Percentiles rank a stretch among this genome's conserved stretches.
phyloP scores from a whole-genome alignment of 1,140 invertebrate genomes.

The Leptinotarsa undecemlineata region DNA sequence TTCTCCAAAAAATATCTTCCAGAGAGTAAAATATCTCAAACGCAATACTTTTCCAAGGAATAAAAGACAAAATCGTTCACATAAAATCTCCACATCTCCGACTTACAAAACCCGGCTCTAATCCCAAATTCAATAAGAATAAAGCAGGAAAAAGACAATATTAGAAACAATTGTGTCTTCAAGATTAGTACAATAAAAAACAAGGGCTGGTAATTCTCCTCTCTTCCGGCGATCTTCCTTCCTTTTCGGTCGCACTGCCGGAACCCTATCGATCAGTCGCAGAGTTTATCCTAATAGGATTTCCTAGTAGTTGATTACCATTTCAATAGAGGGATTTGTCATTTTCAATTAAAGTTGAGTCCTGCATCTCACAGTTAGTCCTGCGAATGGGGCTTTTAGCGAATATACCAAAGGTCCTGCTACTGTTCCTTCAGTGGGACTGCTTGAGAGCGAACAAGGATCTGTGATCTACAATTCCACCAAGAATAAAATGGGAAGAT shows the following conservation, averaged over 20 bases:
- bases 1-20: too few species aligned
- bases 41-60: too few species aligned
- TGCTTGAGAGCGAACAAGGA: not conserved
- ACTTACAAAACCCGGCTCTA: not conserved
- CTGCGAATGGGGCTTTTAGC: constrained; percentile 39
- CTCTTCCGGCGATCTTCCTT: constrained; percentile 11
- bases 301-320: constrained; percentile 59
- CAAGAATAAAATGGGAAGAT: not conserved
- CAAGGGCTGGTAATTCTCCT: constrained; percentile 27
- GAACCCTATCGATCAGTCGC: constrained; percentile 50
- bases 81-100: not conserved
- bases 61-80: too few species aligned
- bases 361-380: constrained; percentile 50
- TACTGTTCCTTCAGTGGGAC: constrained; percentile 16
- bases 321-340: constrained; percentile 58
- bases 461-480: not conserved
- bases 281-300: constrained; percentile 58
- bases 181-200: constrained; percentile 41
- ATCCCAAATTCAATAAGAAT: constrained; percentile 20
- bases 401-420: constrained; percentile 31
- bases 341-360: constrained; percentile 59
- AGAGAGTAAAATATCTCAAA: too few species aligned
- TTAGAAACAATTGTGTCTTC: constrained; percentile 37
- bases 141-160: constrained; percentile 16
- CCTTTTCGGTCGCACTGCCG: constrained; percentile 36